phyloP scores from a whole-genome alignment of 2,113 vertebrate genomes.

The Centropus bengalensis region DNA sequence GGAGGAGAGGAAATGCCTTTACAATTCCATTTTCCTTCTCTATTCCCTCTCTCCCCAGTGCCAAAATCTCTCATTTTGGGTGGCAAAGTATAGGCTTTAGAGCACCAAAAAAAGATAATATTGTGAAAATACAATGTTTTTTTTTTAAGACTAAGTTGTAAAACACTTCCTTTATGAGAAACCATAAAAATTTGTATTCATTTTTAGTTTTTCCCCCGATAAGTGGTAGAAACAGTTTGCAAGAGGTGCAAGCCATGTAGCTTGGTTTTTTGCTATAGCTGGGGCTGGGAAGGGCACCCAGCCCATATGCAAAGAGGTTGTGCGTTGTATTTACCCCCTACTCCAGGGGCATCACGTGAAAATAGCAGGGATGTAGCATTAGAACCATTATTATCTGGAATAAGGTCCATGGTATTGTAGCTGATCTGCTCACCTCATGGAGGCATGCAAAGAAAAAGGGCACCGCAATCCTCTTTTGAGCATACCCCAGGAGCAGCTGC shows the following conservation, averaged over 20 bases:
- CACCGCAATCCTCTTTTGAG: fast-evolving
- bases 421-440: neutral
- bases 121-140: neutral
- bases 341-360: neutral
- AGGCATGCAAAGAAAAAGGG: neutral
- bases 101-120: neutral
- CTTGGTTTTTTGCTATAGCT: neutral
- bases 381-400: neutral
- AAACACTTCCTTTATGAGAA: neutral
- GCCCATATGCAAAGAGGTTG: neutral
- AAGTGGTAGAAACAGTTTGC: neutral
- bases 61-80: neutral
- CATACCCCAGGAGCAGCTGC: fast-evolving
- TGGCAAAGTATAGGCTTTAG: neutral
- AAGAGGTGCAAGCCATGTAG: neutral
- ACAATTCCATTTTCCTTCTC: neutral
- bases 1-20: neutral
- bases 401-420: fast-evolving
- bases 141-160: neutral
- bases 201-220: fast-evolving
- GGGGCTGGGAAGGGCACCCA: neutral
- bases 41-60: fast-evolving
- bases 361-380: neutral
- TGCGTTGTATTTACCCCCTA: fast-evolving
- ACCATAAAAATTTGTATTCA: neutral